Base-by-base conservation (phyloP, 2,113 vertebrate genomes). In the Leptobrachium ailaonicum region DNA sequence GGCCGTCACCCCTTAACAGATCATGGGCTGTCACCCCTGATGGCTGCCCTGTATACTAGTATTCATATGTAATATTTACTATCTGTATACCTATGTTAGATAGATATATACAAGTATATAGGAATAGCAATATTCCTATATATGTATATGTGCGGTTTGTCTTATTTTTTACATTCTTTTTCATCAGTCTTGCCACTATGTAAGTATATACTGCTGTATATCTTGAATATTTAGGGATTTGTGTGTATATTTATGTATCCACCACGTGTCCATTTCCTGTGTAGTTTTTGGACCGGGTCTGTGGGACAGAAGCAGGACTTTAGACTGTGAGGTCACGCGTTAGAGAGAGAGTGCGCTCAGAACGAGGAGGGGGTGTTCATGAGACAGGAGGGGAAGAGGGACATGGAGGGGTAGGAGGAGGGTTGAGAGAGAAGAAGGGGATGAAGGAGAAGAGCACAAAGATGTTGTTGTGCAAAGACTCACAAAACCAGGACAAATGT, bases 181-280 rank as follows among this genome's bases (percentile, higher is more conserved):
- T 32, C 20, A 32, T 32, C 20, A 32, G 20, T 32, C 20, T 32
- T 32, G 20, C 20, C 20, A 32, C 47, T 50, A 50, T 50, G 8
- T 50, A 50, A 5, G 4, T 58, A 10, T 14, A 58, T 53, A 11
- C 50, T 58, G 56, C 5, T 5, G 5, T 7, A 10, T 58, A 58
- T 58, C 5, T 14, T 14, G 2, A 58, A 5, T 58, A 14, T 58
- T 3, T 58, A 58, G 5, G 13, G 5, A 58, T 58, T 7, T 58
- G 13, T 58, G 13, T 58, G 13, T 58, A 58, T 58, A 58, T 58
- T 7, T 58, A 58, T 58, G 13, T 58, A 58, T 58, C 9, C 13
- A 58, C 10, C 56, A 58, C 67, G 63, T 53, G 71, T 66, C 66
- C 71, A 68, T 73, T 80, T 80, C 78, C 78, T 73, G 62, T 67